Percentiles rank a stretch among this genome's conserved stretches.
Conservation (phyloP, 2,797 vertebrate genomes). For the Hemitrygon akajei region DNA sequence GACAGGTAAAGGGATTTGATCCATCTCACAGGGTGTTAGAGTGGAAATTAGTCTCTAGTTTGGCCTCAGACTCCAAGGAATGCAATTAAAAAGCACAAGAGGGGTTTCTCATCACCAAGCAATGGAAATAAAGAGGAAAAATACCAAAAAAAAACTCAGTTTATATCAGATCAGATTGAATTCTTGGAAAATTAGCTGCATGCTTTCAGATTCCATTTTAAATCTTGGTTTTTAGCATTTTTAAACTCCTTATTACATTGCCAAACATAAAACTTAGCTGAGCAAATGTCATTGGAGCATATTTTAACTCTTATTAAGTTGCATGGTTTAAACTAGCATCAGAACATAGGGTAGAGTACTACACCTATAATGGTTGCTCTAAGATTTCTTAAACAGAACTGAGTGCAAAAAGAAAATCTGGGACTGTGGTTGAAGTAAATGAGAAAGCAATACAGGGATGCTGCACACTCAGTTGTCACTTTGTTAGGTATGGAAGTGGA, state of each 20-base stretch:
- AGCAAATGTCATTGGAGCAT: neutral
- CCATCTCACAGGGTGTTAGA: slow-evolving; percentile 14
- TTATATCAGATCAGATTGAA: slow-evolving; percentile 26
- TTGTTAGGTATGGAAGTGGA: too few relatives aligned
- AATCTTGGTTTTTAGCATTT: neutral
- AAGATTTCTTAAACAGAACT: neutral
- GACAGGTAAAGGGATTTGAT: slow-evolving; percentile 7
- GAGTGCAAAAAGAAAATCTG: neutral
- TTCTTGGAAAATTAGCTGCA: neutral
- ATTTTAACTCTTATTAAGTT: neutral
- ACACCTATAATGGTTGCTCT: neutral
- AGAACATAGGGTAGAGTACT: neutral
- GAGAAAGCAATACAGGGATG: neutral
- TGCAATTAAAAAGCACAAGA: slow-evolving; percentile 29
- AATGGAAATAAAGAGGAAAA: slow-evolving; percentile 1
- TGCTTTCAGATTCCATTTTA: neutral
- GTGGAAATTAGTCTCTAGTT: slow-evolving; percentile 20
- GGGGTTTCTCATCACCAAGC: neutral
- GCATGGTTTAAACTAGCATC: neutral
- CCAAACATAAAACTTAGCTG: too few relatives aligned
- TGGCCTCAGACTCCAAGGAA: slow-evolving; percentile 26
- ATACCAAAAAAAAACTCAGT: slow-evolving; percentile 10
- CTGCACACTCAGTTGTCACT: too few relatives aligned
- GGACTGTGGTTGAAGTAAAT: neutral
- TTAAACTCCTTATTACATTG: too few relatives aligned